phyloP scores from a whole-genome alignment of 2,888 invertebrate species.

The Melinaea marsaeus region DNA sequence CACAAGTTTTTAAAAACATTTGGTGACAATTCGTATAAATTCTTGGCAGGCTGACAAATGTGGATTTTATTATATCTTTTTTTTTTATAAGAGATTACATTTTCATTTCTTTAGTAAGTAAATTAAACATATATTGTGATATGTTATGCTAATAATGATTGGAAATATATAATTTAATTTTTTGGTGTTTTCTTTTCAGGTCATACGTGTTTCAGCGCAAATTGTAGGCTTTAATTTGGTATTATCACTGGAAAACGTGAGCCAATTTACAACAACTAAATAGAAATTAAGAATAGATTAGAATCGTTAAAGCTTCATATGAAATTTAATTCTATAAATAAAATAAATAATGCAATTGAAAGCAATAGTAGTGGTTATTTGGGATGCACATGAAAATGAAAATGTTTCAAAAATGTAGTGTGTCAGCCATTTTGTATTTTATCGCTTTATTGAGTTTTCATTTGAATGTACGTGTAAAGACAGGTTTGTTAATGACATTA shows the following conservation, averaged over 20 bases:
- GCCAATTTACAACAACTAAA: too few species aligned
- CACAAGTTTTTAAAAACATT: slow-evolving; percentile 30
- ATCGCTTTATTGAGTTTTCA: slow-evolving; percentile 1
- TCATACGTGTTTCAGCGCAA: too few species aligned
- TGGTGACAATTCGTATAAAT: slow-evolving; percentile 25
- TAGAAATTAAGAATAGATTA: too few species aligned
- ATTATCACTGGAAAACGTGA: too few species aligned
- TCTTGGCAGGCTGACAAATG: slow-evolving; percentile 29
- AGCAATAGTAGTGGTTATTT: neutral
- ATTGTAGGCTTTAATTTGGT: too few species aligned
- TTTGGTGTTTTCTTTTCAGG: too few species aligned
- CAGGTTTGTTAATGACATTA: too few species aligned
- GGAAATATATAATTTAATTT: too few species aligned
- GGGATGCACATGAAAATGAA: neutral
- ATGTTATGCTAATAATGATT: too few species aligned
- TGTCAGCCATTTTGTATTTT: neutral
- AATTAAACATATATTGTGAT: too few species aligned
- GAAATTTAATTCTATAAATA: neutral
- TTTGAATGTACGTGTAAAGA: neutral
- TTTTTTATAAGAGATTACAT: slow-evolving; percentile 8
- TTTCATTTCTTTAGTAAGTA: neutral
- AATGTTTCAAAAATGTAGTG: neutral
- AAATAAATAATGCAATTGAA: neutral
- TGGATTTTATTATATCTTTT: slow-evolving; percentile 2
- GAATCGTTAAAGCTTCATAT: too few species aligned